These are phyloP conservation scores for Globicephala melas DNA, from an alignment of 2,113 vertebrate genomes.

Conservation along the genomic window DNA sequence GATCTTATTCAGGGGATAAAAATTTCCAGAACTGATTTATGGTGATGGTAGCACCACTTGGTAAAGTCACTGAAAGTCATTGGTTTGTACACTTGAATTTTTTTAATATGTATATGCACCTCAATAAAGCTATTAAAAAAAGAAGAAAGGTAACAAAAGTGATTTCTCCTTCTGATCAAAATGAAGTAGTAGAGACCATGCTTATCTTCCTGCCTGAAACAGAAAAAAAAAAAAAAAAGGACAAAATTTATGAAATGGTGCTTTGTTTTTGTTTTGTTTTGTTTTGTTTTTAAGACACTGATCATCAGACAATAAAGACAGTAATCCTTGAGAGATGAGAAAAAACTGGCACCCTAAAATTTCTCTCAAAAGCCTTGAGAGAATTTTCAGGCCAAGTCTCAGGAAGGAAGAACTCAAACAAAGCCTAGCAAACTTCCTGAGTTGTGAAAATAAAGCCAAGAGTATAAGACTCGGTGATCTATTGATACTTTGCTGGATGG, in stretches of 20 bases:
- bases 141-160: not conserved
- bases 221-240: not conserved
- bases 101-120: not conserved
- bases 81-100: not conserved
- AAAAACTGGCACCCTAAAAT: rapidly evolving
- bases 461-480: not conserved
- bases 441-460: not conserved
- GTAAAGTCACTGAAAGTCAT: no score
- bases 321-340: not conserved
- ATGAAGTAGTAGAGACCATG: not conserved
- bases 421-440: not conserved
- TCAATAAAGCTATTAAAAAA: not conserved
- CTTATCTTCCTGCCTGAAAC: not conserved
- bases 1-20: not conserved
- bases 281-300: not conserved
- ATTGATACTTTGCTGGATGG: not conserved
- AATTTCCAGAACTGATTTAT: not conserved
- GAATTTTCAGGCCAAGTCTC: not conserved
- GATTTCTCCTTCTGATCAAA: not conserved
- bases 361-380: not conserved
- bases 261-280: not conserved
- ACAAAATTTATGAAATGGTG: not conserved
- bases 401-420: not conserved
- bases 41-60: not conserved
- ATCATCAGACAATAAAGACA: not conserved